Percentiles rank a stretch among this genome's conserved stretches.
These are phyloP conservation scores for Phrynocephalus guinanensis DNA, from an alignment of 2,797 vertebrate genomes.

Conservation along the genomic window DNA sequence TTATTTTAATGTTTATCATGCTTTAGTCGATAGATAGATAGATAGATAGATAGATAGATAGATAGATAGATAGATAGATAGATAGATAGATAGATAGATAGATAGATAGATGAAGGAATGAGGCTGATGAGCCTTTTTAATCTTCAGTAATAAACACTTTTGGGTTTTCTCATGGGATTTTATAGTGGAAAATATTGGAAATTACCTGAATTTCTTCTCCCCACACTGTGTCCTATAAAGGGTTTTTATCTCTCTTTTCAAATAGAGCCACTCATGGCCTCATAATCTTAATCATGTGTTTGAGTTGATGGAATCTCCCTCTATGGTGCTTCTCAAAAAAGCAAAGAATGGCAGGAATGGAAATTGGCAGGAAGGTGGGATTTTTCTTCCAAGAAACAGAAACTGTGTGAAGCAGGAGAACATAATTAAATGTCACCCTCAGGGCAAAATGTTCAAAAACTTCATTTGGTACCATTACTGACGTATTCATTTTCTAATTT, in stretches of 20 bases:
- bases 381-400: conserved; percentile 60
- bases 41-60: no score
- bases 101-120: neutral
- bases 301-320: conserved; percentile 50
- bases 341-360: conserved; percentile 59
- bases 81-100: no score
- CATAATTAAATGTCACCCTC: conserved; percentile 55
- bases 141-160: neutral
- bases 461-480: conserved; percentile 63
- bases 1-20: no score
- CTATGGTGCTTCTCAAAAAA: conserved; percentile 52
- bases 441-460: conserved; percentile 62
- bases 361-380: conserved; percentile 52
- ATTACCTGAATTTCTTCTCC: conserved; percentile 25
- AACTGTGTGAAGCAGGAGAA: conserved; percentile 57
- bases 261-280: conserved; percentile 46
- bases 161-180: no score
- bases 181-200: neutral
- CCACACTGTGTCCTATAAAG: conserved; percentile 23
- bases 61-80: no score
- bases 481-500: conserved; percentile 75
- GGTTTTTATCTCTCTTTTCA: conserved; percentile 12
- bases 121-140: neutral
- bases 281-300: conserved; percentile 47
- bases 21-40: no score